Base-by-base conservation (phyloP, 2,797 vertebrate species). In the Coccyzus lansbergi region DNA sequence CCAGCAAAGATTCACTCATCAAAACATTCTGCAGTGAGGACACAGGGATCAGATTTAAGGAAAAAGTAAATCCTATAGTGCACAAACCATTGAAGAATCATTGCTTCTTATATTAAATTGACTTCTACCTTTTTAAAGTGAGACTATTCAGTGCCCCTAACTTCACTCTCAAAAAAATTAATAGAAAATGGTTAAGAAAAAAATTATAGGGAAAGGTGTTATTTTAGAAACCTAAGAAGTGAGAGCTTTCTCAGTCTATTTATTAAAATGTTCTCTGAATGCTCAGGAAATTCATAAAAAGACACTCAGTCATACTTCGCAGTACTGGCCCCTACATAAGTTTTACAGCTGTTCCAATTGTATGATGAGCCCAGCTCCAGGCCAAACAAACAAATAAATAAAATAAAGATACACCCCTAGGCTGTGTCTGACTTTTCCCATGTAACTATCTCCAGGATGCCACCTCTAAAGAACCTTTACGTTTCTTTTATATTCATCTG, bases 381-480 rank as follows among this genome's bases (percentile, higher is more conserved):
- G 95, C 85, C 94, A 94, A 94, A 90, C 2, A 26, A 95, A 96
- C 92, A 93, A 95, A 94, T 91, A 95, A 95, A 96, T 94, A 96
- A 96, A 94, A 96, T 93, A 95, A 96, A 95, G 92, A 96, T 89
- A 79, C 93, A 92, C 82, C 95, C 89, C 86, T 85, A 96, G 94
- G 95, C 96, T 93, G 94, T 95, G 93, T 94, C 90, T 96, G 95
- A 72, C 92, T 95, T 94, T 69, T 79, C 80, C 90, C 88, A 82
- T 40, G 82, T 94, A 95, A 95, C 94, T 88, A 36, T 14, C 93
- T 95, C 92, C 89, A 87, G 91, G 84, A 95, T 84, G 86, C 93
- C 94, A 84, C 93, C 93, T 96, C 74, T 67, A 93, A 94, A 95
- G 92, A 94, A 75, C 58, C 84, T 93, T 93, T 40, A 15, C 9